Evolutionary conservation across 2,888 invertebrate species (phyloP), one percentile per base, ranked within the genome.

Genomic region (Chymomyza procnemis): DNA sequence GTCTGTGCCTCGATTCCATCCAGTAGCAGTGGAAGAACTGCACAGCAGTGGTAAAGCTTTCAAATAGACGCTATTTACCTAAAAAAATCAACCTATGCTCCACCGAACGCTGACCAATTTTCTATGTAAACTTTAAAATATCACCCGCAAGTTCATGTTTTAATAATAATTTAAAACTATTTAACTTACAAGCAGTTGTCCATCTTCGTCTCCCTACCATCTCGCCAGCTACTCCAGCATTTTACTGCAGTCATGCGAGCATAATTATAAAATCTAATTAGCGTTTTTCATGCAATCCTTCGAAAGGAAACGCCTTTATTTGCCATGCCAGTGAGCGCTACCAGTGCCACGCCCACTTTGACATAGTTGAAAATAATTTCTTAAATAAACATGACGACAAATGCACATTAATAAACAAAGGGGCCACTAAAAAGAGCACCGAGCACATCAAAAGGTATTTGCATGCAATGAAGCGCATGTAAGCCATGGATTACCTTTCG

Each of bases 391-490:
- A 80, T 66, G 63, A 78, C 76, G 70, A 71, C 69, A 64, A 79
- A 79, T 78, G 76, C 67, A 72, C 71, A 81, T 81, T 81, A 81
- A 81, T 79, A 82, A 85, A 75, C 85, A 76, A 41, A 3, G n/a
- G 8, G 6, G 26, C 26, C 8, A 26, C 4, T 6, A 26, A 22
- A 26, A 26, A 26, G 6, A 26, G 26, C 26, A 26, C 4, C 22
- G 4, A 14, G 14, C 12, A 55, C 21, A 8, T 22, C 55, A 22
- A 55, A 16, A 62, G 66, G 67, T 66, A 46, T 58, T 41, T 68
- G 68, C 82, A 82, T 82, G 81, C 81, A 78, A 82, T 71, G 75
- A 85, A 74, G 80, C 72, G 81, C 79, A 71, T 69, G 69, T 71
- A 56, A 50, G 56, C 55, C 63, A 48, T 26, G 50, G 65, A 50